These are phyloP conservation scores for Oopsacas minuta DNA, from an alignment of 37 sponge, comb jelly and placozoan species.

Conservation along the genomic window DNA sequence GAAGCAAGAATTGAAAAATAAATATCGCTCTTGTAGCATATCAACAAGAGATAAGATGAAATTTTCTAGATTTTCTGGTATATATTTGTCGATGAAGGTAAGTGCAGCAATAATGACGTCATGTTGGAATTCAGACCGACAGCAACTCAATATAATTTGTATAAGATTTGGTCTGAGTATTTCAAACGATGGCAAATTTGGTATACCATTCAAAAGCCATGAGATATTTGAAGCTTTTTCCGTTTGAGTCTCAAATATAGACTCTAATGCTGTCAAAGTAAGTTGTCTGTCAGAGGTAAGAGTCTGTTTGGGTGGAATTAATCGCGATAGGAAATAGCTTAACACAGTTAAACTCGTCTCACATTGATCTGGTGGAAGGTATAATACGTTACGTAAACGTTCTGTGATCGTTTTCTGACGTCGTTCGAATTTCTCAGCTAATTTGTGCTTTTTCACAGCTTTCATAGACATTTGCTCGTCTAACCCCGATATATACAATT, in stretches of 20 bases:
- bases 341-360: background rate
- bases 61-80: background rate
- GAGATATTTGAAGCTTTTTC: background rate
- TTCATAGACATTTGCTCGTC: background rate
- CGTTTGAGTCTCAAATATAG: background rate
- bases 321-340: background rate
- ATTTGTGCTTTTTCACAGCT: background rate
- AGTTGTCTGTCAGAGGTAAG: background rate
- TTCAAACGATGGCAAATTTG: background rate
- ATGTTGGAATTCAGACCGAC: background rate
- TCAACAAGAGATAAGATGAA: background rate
- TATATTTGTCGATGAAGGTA: conserved; percentile 6
- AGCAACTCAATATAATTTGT: background rate
- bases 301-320: background rate
- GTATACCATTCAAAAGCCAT: conserved; percentile 14
- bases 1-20: background rate
- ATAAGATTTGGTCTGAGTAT: background rate
- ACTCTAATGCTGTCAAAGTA: background rate
- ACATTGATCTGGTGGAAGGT: background rate
- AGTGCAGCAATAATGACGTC: background rate
- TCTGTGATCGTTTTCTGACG: background rate
- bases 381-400: background rate
- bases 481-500: conserved; percentile 62
- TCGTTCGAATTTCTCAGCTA: background rate
- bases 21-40: background rate